phyloP scores from a whole-genome alignment of 2,888 invertebrate species.

The Ennomos erosarius region DNA sequence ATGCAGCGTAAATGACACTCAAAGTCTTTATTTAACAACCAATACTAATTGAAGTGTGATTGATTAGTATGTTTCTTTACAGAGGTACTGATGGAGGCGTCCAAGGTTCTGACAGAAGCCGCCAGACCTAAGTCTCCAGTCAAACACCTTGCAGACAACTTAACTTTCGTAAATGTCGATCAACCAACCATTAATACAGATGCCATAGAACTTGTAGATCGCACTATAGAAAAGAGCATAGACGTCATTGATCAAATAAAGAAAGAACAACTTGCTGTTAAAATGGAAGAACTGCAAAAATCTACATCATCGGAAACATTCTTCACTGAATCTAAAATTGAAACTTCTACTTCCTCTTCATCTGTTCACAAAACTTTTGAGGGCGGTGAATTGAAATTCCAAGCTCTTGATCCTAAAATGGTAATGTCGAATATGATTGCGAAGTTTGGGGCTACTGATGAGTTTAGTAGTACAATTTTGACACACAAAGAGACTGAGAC shows the following conservation, averaged over 20 bases:
- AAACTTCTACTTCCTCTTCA: slow-evolving; percentile 76
- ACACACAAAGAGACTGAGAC: slow-evolving; percentile 83
- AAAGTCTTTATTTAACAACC: background rate
- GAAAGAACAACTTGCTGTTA: slow-evolving; percentile 72
- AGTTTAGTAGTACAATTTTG: slow-evolving; percentile 73
- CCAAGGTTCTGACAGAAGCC: slow-evolving; percentile 67
- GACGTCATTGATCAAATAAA: slow-evolving; percentile 75
- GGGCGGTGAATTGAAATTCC: slow-evolving; percentile 69
- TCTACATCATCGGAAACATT: slow-evolving; percentile 71
- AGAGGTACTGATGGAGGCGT: slow-evolving; percentile 72
- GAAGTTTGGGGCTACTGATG: slow-evolving; percentile 66
- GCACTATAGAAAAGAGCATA: slow-evolving; percentile 76
- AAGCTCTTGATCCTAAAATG: slow-evolving; percentile 71
- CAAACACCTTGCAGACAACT: slow-evolving; percentile 77
- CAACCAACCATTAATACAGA: slow-evolving; percentile 83
- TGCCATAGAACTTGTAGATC: slow-evolving; percentile 83
- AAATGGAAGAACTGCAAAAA: slow-evolving; percentile 75
- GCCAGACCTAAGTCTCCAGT: slow-evolving; percentile 78
- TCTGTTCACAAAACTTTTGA: slow-evolving; percentile 73
- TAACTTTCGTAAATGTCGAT: slow-evolving; percentile 78
- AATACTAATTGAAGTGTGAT: background rate
- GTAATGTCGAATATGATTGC: slow-evolving; percentile 77
- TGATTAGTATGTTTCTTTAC: slow-evolving; percentile 55
- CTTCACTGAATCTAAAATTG: slow-evolving; percentile 71
- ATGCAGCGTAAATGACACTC: slow-evolving; percentile 4